phyloP scores from a whole-genome alignment of 2,888 invertebrate species.

The Tetanocera ferruginea region DNA sequence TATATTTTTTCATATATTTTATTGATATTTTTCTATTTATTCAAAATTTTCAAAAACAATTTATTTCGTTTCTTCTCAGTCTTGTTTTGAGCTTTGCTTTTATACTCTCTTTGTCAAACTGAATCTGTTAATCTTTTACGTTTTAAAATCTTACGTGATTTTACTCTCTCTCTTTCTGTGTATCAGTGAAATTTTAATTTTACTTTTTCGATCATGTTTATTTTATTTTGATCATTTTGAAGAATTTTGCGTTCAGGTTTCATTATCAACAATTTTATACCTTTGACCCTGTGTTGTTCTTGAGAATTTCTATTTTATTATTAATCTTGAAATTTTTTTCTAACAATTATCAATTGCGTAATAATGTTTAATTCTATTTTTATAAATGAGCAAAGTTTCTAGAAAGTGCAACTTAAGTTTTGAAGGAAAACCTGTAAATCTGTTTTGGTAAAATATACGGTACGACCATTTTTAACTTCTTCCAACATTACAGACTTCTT shows the following conservation, averaged over 20 bases:
- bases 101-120: not conserved
- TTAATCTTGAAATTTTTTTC: constrained; percentile 8
- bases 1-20: no score
- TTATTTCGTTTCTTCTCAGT: not conserved
- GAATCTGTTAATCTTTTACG: not conserved
- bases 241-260: not conserved
- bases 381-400: not conserved
- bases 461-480: no score
- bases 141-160: not conserved
- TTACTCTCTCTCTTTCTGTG: not conserved
- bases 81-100: not conserved
- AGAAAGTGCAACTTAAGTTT: not conserved
- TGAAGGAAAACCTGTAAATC: no score
- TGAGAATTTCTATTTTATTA: constrained; percentile 17
- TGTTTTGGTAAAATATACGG: no score
- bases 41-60: no score
- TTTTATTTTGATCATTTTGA: not conserved
- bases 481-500: no score
- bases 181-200: not conserved
- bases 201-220: not conserved
- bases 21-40: no score
- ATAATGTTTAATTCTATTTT: not conserved
- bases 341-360: not conserved
- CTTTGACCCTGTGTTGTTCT: constrained; percentile 6
- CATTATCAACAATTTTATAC: constrained; percentile 17